These are phyloP conservation scores for Pygoscelis adeliae DNA, from an alignment of 2,113 vertebrate genomes.

Conservation along the genomic window DNA sequence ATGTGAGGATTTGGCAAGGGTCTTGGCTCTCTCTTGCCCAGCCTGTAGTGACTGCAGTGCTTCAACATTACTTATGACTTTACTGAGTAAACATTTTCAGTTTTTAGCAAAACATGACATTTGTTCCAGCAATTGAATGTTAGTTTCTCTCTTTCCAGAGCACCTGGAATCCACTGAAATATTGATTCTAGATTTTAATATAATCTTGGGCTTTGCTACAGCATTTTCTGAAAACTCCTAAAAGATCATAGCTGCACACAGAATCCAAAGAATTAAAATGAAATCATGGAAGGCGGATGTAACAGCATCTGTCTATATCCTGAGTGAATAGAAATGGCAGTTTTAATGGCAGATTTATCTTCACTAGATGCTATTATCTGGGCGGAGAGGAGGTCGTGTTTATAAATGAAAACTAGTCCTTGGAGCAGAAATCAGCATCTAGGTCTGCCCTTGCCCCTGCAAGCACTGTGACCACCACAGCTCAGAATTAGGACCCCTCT, in stretches of 20 bases:
- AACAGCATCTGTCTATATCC: neutral
- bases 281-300: neutral
- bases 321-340: neutral
- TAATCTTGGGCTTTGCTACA: neutral
- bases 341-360: neutral
- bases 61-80: neutral
- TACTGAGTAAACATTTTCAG: neutral
- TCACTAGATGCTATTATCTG: neutral
- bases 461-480: rapidly evolving
- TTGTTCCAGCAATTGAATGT: neutral
- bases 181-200: neutral
- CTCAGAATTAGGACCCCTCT: neutral
- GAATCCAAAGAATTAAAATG: neutral
- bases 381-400: neutral
- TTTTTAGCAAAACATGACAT: neutral
- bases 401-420: neutral
- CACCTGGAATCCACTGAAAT: neutral
- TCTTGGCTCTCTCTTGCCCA: neutral
- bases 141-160: neutral
- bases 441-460: neutral
- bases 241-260: neutral
- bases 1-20: neutral
- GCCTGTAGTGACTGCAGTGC: neutral
- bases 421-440: neutral
- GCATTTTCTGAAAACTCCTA: neutral